Percentiles rank a stretch among this genome's conserved stretches.
Evolutionary conservation across 2,797 vertebrate genomes (phyloP).

Genomic region (Florisuga fusca): DNA sequence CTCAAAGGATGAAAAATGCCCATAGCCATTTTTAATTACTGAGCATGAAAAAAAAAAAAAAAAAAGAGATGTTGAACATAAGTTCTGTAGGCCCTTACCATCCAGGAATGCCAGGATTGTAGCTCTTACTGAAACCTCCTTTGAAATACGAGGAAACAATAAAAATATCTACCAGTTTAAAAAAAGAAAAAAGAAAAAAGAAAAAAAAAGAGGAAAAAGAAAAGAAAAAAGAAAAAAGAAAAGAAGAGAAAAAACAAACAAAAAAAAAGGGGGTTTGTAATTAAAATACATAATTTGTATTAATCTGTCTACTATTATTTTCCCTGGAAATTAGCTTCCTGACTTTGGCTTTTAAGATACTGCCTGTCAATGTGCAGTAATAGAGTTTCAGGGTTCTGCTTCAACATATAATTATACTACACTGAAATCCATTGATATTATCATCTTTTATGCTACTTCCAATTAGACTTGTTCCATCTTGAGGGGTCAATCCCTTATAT

Average conservation of each 20-base stretch:
- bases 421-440: constrained; percentile 59
- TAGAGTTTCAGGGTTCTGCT: constrained; percentile 59
- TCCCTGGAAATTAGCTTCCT: constrained; percentile 44
- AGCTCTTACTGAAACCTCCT: constrained; percentile 17
- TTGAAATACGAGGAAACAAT: constrained; percentile 45
- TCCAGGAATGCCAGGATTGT: constrained; percentile 51
- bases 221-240: no score
- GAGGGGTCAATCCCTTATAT: constrained; percentile 28
- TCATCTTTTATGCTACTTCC: constrained; percentile 53
- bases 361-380: constrained; percentile 24
- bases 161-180: not conserved
- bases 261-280: not conserved
- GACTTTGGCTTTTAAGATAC: constrained; percentile 44
- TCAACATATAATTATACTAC: constrained; percentile 53
- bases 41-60: constrained; percentile 59
- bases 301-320: constrained; percentile 56
- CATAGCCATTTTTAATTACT: constrained; percentile 85
- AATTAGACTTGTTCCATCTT: constrained; percentile 57
- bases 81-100: constrained; percentile 67
- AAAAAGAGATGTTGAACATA: constrained; percentile 72
- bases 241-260: no score
- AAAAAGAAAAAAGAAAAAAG: no score
- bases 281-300: constrained; percentile 55
- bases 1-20: constrained; percentile 82
- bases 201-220: no score